Evolutionary conservation across 2,888 invertebrate species (phyloP).

Genomic region (Callinectes sapidus): DNA sequence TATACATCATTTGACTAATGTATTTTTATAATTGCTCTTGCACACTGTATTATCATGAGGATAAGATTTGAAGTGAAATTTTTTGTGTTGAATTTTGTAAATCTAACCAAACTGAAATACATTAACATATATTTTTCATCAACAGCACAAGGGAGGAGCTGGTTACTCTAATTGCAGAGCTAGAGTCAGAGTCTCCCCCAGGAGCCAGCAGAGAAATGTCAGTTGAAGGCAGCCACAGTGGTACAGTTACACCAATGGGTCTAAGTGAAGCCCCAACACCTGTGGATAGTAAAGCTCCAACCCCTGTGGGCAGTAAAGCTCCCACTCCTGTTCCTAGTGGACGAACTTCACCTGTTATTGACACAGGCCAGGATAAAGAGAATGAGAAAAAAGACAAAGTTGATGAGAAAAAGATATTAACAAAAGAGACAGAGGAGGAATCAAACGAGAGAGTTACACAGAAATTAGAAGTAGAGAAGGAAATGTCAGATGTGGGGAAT

Average conservation of each 20-base stretch:
- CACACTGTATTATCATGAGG: neutral
- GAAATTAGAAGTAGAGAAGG: neutral
- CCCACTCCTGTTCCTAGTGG: slow-evolving; percentile 72
- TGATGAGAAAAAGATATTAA: slow-evolving; percentile 34
- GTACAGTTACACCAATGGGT: slow-evolving; percentile 67
- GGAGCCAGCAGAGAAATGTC: slow-evolving; percentile 80
- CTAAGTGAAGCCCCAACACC: slow-evolving; percentile 71
- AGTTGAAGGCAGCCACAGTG: slow-evolving; percentile 79
- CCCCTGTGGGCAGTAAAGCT: slow-evolving; percentile 71
- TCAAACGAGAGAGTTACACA: slow-evolving; percentile 51
- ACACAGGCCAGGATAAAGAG: slow-evolving; percentile 72
- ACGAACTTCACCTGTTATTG: slow-evolving; percentile 73
- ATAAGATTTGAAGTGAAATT: neutral
- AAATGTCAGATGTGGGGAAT: neutral
- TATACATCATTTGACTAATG: neutral
- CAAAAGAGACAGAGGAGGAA: slow-evolving; percentile 62
- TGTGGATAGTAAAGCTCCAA: slow-evolving; percentile 70
- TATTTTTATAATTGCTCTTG: neutral
- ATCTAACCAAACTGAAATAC: neutral
- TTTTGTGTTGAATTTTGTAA: neutral
- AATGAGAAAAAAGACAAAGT: slow-evolving; percentile 34
- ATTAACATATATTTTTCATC: neutral
- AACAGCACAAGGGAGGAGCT: slow-evolving; percentile 87
- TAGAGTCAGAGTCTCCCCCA: slow-evolving; percentile 84
- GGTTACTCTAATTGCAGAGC: slow-evolving; percentile 84